Evolutionary conservation across 2,797 vertebrate species (phyloP).

Genomic region (Sebastes itinus): DNA sequence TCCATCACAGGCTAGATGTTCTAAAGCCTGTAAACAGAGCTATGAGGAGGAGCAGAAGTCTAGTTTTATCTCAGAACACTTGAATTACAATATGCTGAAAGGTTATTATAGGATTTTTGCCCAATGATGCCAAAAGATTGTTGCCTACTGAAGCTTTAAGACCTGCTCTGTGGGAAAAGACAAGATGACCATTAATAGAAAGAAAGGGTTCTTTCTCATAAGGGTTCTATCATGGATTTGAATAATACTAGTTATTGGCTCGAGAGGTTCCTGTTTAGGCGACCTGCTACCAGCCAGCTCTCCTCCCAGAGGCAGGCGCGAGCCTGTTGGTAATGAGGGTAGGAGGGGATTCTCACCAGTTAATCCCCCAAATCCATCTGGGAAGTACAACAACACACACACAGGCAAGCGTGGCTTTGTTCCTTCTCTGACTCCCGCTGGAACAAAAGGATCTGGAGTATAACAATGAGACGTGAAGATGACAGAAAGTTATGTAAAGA

Average conservation of each 20-base stretch:
- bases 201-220: not conserved
- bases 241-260: not conserved
- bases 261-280: constrained; percentile 25
- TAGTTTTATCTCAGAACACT: too few relatives aligned
- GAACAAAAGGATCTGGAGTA: constrained; percentile 18
- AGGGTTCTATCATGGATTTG: not conserved
- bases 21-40: too few relatives aligned
- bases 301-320: constrained; percentile 30
- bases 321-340: constrained; percentile 67
- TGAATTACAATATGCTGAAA: too few relatives aligned
- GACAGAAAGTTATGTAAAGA: not conserved
- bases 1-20: too few relatives aligned
- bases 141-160: not conserved
- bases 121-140: too few relatives aligned
- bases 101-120: not conserved
- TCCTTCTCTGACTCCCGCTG: constrained; percentile 19
- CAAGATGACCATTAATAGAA: not conserved
- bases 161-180: not conserved
- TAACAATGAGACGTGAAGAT: constrained; percentile 2
- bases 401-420: constrained; percentile 60
- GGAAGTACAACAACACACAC: constrained; percentile 67
- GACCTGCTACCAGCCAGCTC: constrained; percentile 33
- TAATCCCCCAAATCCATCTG: constrained; percentile 81
- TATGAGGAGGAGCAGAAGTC: too few relatives aligned
- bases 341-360: constrained; percentile 76